Evolutionary conservation across 1,140 invertebrate species (phyloP), one percentile per base, ranked within the genome.

Genomic region (Amyelois transitella): DNA sequence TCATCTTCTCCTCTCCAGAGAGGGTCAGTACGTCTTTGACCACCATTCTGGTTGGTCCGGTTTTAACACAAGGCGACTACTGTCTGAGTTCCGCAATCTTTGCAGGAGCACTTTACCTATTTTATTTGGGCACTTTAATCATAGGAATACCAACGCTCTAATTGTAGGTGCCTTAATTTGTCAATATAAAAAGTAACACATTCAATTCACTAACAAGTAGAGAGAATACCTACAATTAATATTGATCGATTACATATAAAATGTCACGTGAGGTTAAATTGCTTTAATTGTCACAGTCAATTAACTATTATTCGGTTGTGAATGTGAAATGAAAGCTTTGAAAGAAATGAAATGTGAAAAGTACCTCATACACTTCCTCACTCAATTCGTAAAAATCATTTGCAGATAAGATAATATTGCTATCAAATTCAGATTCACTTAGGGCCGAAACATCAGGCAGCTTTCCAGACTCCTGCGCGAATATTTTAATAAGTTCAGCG

Each of bases 361-460:
- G 81, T 76, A 92, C 91, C 62, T 80, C 73, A 59, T 90, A 90
- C 18, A 93, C 60, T n/a, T 79, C 72, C 17, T 80, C 79, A 12
- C 86, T 89, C 1, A 91, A 69, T 10, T 77, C 74, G 25, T 90
- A 90, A 64, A 89, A 89, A 32, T 83, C 74, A 18, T 89, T 70
- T 0, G 89, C 81, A 48, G 90, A 58, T 12, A 81, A 64, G 12
- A 84, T 66, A 43, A 91, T 79, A 18, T 88, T 81, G 18, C 86
- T 62, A 18, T 89, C 85, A 8, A 84, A 69, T 54, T 89, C 80
- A 7, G 82, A 63, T 52, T 85, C 77, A 56, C 55, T 69, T 20
- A 78, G n/a, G 44, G 73, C 70, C 17, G 59, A 69, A 21, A 54
- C 53, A 44, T 78, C 78, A n/a, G n/a, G n/a, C 14, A 47, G 22